Evolutionary conservation across 1,140 invertebrate genomes (phyloP), one percentile per base, ranked within the genome.

Genomic region (Papilio dardanus): DNA sequence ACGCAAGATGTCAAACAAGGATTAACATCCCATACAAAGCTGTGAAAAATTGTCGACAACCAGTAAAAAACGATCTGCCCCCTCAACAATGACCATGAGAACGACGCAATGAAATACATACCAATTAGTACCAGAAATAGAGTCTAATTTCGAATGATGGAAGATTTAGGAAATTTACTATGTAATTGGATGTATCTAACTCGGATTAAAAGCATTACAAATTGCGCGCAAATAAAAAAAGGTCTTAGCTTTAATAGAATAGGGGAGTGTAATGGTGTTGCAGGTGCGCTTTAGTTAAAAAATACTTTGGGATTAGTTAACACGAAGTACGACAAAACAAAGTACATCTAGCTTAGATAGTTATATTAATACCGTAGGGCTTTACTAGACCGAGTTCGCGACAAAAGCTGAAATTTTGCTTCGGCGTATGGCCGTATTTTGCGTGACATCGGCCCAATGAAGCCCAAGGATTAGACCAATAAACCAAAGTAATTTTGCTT

Each of bases 171-270:
- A 83, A 86, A 83, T 92, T 90, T 88, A 78, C 81, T 76, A 88
- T 87, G 87, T 90, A 92, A 92, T 92, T 92, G 89, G 86, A 92
- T 90, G 88, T 88, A 88, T 89, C 85, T 87, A 90, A 90, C 77
- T 88, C 85, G 91, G 91, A 92, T 92, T 92, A 92, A 85, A 87
- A 86, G 89, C 84, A 92, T 91, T 91, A 92, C 86, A 90, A 92
- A 90, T 91, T 91, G 89, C 86, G 85, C 80, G 84, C 82, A 81
- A 84, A 87, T 91, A 89, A 92, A 91, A 92, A 92, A 90, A 80
- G 81, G 71, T 83, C 77, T 74, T 76, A 74, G 74, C 77, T 77
- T 79, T 79, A 82, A 84, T 78, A 71, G 75, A 19, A 71, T 80
- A 79, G 88, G 86, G 87, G 87, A 76, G 75, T 62, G 76, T 84